Base-by-base conservation (phyloP, 1,140 invertebrate species). In the Drosophila willistoni region DNA sequence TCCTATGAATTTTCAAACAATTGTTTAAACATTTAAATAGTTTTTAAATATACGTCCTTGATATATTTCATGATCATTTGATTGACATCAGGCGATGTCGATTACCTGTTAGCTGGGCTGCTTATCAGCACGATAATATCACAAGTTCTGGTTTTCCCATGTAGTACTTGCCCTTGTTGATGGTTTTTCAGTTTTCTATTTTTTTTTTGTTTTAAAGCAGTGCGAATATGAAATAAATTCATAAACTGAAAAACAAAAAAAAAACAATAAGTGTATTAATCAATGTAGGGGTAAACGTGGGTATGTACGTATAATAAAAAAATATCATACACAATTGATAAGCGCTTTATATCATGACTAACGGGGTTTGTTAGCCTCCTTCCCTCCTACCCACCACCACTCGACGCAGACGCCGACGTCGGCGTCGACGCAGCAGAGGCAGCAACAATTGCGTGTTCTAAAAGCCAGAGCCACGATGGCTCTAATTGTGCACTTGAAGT, bases 181-280 rank as follows among this genome's bases (percentile, higher is more conserved):
- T 19, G 6, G 14, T 19, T 0, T 19, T 29, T 25, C 25, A 19
- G 19, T 22, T 25, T 25, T 29, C 29, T 1, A 3, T 29, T 29
- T 7, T 29, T 29, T 17, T 10, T 44, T 13, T 41, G 57, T 60
- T 76, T 55, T 64, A 67, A 60, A 63, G 51, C 51, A 61, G 41
- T 59, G 57, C 22, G 51, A 7, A 42, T 44, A 17, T 39, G 63
- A 51, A 61, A 39, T 76, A 76, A 76, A 64, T 17, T 14, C 73
- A 69, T 76, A 76, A 76, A 76, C 60, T 60, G 69, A 70, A 76
- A 76, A 64, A n/a, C n/a, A 22, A n/a, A n/a, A 10, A 29, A 73
- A 61, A 44, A 57, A 25, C 7, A 29, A 29, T 29, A 47, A 42
- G n/a, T 34, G 36, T 47, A 51, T 39, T 39, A 39, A 39, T 39